Conservation (phyloP, 2,113 vertebrate species). For the Hippocampus guttulatus region DNA sequence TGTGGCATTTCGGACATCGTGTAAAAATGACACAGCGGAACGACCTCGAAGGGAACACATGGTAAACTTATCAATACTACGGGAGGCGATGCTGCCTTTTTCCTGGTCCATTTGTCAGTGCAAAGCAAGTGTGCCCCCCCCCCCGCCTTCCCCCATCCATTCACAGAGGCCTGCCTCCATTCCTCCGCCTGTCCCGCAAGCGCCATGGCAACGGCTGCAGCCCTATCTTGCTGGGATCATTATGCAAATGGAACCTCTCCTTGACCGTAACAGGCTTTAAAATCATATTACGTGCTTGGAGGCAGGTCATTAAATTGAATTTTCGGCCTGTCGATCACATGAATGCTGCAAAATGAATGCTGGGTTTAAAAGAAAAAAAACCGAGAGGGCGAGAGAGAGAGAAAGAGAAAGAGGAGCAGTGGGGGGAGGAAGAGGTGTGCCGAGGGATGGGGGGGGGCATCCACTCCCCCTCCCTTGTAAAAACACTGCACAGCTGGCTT, state of each 20-base stretch:
- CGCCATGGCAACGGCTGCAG: conserved; percentile 82
- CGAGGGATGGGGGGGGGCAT: conserved; percentile 6
- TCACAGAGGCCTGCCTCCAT: conserved; percentile 66
- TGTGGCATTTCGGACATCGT: conserved; percentile 21
- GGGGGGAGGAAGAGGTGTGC: conserved; percentile 29
- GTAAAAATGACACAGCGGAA: conserved; percentile 45
- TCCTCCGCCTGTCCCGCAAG: conserved; percentile 70
- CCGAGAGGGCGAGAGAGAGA: too few species aligned
- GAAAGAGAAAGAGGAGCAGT: background rate
- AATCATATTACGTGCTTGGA: conserved; percentile 76
- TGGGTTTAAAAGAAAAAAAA: conserved; percentile 54
- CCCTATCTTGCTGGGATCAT: conserved; percentile 78
- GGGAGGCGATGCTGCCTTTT: conserved; percentile 30
- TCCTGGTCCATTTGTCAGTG: conserved; percentile 31
- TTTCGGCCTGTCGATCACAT: conserved; percentile 76
- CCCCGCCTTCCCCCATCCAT: conserved; percentile 41
- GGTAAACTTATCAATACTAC: conserved; percentile 55
- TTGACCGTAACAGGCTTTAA: conserved; percentile 82
- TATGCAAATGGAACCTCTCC: conserved; percentile 81
- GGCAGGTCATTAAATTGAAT: conserved; percentile 81
- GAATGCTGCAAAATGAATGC: conserved; percentile 66
- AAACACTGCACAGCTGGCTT: conserved; percentile 49
- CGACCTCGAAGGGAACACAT: conserved; percentile 32
- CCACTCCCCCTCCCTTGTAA: conserved; percentile 32
- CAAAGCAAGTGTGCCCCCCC: conserved; percentile 39